Percentiles rank a stretch among this genome's conserved stretches.
Evolutionary conservation across 2,113 vertebrate genomes (phyloP).

Genomic region (Triplophysa dalaica): DNA sequence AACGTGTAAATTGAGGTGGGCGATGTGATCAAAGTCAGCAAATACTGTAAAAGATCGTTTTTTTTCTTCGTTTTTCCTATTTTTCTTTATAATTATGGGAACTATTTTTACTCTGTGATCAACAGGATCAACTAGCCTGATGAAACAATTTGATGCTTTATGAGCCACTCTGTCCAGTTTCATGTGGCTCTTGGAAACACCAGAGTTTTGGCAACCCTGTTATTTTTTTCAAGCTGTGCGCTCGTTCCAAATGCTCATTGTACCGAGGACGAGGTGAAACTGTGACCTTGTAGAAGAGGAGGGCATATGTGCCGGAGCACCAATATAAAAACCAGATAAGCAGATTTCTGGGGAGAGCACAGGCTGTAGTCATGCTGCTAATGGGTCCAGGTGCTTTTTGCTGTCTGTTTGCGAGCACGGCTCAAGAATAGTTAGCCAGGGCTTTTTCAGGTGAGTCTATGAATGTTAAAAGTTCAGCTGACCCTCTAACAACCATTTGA

Average conservation of each 20-base stretch:
- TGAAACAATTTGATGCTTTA: slow-evolving; percentile 22
- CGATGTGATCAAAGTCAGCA: too few species aligned
- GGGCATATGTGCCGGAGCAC: not conserved
- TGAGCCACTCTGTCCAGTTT: slow-evolving; percentile 56
- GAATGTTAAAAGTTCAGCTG: slow-evolving; percentile 69
- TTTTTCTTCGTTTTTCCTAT: too few species aligned
- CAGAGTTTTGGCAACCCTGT: slow-evolving; percentile 52
- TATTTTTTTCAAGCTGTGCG: slow-evolving; percentile 47
- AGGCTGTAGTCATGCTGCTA: slow-evolving; percentile 56
- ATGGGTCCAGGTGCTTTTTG: slow-evolving; percentile 60
- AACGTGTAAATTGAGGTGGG: not conserved
- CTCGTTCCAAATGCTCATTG: slow-evolving; percentile 64
- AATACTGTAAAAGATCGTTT: too few species aligned
- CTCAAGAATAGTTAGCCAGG: slow-evolving; percentile 67
- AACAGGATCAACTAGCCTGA: slow-evolving; percentile 5
- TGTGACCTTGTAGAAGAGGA: slow-evolving; percentile 59
- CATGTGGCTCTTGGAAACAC: slow-evolving; percentile 45
- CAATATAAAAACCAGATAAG: slow-evolving; percentile 31
- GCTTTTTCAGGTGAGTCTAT: slow-evolving; percentile 61
- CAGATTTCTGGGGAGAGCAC: slow-evolving; percentile 48
- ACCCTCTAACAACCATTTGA: slow-evolving; percentile 65
- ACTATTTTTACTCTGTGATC: slow-evolving; percentile 1
- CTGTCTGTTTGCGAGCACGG: slow-evolving; percentile 54
- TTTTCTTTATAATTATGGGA: too few species aligned
- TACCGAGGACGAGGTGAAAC: slow-evolving; percentile 61